Evolutionary conservation across 2,888 invertebrate genomes (phyloP).

Genomic region (Trimorus sp.): DNA sequence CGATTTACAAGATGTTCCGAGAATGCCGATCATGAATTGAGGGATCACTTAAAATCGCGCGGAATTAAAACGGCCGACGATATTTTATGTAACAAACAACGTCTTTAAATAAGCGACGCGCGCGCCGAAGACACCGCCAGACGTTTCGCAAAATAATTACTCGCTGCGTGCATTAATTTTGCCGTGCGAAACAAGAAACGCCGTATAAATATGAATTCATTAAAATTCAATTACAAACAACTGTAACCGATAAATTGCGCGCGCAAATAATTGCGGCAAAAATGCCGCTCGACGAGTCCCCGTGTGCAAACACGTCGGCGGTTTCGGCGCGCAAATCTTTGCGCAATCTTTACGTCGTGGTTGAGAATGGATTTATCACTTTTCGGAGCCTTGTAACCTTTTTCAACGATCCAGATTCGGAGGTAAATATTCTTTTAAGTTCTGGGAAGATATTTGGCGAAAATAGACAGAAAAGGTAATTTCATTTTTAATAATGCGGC

Average conservation of each 20-base stretch:
- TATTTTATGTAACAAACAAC: constrained; percentile 57
- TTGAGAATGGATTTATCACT: too few species aligned
- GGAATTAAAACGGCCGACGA: constrained; percentile 58
- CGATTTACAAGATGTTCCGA: constrained; percentile 65
- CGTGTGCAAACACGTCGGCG: constrained; percentile 41
- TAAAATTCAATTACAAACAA: constrained; percentile 57
- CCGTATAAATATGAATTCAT: constrained; percentile 56
- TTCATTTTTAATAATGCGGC: too few species aligned
- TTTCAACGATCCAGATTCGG: too few species aligned
- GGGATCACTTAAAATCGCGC: constrained; percentile 64
- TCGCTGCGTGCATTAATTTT: constrained; percentile 48
- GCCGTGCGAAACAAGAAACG: constrained; percentile 36
- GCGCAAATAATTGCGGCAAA: constrained; percentile 32
- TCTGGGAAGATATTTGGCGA: too few species aligned
- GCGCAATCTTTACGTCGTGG: too few species aligned
- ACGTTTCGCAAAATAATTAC: constrained; percentile 54
- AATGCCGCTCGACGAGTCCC: constrained; percentile 15
- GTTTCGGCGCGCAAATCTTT: background rate
- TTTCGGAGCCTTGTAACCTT: too few species aligned
- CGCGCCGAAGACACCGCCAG: constrained; percentile 13
- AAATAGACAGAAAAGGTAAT: too few species aligned
- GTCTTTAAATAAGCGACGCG: constrained; percentile 58
- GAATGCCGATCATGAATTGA: constrained; percentile 66
- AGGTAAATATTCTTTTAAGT: too few species aligned
- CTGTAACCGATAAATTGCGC: constrained; percentile 38